Evolutionary conservation across 2,888 invertebrate species (phyloP), one percentile per base, ranked within the genome.

Genomic region (Clanis bilineata): DNA sequence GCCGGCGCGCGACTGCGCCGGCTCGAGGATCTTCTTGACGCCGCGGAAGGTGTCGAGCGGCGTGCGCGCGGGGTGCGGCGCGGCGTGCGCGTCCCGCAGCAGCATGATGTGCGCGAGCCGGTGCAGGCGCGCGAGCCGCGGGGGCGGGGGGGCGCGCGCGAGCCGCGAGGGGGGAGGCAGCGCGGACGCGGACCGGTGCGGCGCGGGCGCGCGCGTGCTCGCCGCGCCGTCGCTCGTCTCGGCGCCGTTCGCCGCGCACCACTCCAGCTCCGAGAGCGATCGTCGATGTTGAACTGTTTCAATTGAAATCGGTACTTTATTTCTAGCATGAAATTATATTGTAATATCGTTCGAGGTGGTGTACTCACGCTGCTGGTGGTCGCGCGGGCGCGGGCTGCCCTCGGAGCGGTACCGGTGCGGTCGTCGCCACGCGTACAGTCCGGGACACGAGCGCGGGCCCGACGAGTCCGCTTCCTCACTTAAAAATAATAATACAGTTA

Each of bases 41-140:
- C 97, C 97, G 65, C 96, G 94, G 84, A 96, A 95, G 71, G 96
- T 94, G 71, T 95, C 95, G 56, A 97, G 93, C 7, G 96, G 95
- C 94, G 96, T 96, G 54, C 94, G 93, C 65, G 93, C 93, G 57
- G 85, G 80, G 60, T 76, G 77, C 60, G 86, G 96, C 76, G 95
- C 95, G 81, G 97, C 96, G 85, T 96, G 96, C 59, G 96, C 94
- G 90, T 97, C 97, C 70, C 96, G 95, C 69, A 96, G 93, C 82
- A 97, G 95, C 95, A 98, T 98, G 64, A 96, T 95, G 86, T 97
- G 96, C 57, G 96, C 97, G 7, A 97, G 95, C 70, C 95, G 94
- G 61, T 94, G 93, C 59, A 95, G 93, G 64, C 93, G 92, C 61
- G 86, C 86, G 60, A 88, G 87, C 51, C 85, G 79, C 22, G 85